Base-by-base conservation (phyloP, 1,140 invertebrate species). In the Sipha flava region DNA sequence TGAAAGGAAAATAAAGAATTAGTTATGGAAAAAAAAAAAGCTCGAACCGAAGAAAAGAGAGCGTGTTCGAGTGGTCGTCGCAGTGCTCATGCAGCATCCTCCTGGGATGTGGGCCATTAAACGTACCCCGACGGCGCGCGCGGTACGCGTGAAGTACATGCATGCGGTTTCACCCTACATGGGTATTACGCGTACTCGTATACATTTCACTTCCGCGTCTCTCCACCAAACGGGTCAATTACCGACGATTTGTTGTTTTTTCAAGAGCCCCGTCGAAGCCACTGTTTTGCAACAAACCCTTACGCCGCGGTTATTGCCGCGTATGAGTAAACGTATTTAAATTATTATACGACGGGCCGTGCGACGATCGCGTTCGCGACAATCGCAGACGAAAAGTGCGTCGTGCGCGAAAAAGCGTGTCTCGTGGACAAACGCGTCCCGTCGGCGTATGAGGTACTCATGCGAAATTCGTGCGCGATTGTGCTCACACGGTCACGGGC, bases 41-140 rank as follows among this genome's bases (percentile, higher is more conserved):
- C 37, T 52, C 16, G 52, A 59, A 40, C 14, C 21, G 37, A 21
- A 54, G 29, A 75, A 54, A 26, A 77, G 21, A 21, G 49, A 75
- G 31, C 52, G 52, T 77, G 52, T 77, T 59, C 73, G 34, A 77
- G 73, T 77, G 73, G 31, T n/a, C 73, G 49, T 75, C 21, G 49
- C 72, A 12, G 45, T 18, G 12, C 70, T 5, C 3, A 14, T 40
- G 23, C 34, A n/a, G n/a, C 47, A 49, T 37, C 47, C 70, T 73
- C 70, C 29, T 37, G 70, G 73, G 73, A 77, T 77, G 73, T 77
- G 73, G 73, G 73, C 73, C 73, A 77, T 77, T 77, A 77, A 77
- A 77, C 73, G 7, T 43, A 43, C 52, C 34, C 49, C 72, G 49
- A 18, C 10, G 47, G 16, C 7, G 5, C 23, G 43, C 10, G 7